Percentiles rank a stretch among this genome's conserved stretches.
Evolutionary conservation across 53 echinoderm and acorn worm genomes (phyloP).

Genomic region (Zoroaster sp.): DNA sequence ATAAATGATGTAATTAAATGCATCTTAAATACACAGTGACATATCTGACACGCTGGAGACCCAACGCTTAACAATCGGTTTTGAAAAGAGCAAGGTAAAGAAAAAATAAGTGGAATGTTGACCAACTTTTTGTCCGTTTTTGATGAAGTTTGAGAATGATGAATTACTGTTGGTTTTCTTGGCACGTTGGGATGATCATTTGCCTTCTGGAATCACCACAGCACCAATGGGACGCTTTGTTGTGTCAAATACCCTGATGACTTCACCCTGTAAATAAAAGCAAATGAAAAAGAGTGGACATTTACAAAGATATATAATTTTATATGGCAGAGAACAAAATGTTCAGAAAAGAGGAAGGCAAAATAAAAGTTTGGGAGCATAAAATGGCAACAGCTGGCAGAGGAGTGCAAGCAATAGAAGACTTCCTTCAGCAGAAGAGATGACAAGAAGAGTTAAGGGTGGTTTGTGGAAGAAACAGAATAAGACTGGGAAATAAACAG

Average conservation of each 20-base stretch:
- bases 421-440: neutral
- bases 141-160: neutral
- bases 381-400: neutral
- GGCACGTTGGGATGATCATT: neutral
- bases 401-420: no score
- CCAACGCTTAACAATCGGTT: neutral
- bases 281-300: neutral
- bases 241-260: slow-evolving; percentile 89
- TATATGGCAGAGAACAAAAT: neutral
- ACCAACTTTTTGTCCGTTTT: neutral
- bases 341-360: neutral
- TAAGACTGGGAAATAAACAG: neutral
- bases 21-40: no score
- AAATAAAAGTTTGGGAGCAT: neutral
- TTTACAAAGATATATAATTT: no score
- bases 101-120: neutral
- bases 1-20: neutral
- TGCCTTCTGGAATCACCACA: slow-evolving; percentile 62
- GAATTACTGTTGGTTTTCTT: neutral
- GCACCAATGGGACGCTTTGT: slow-evolving; percentile 82
- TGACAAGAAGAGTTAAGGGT: no score
- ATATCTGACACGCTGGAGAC: no score
- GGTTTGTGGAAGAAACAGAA: neutral
- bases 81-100: neutral
- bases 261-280: slow-evolving; percentile 71